phyloP scores from a whole-genome alignment of 2,797 vertebrate species.

The Enteromius unitaeniatus region DNA sequence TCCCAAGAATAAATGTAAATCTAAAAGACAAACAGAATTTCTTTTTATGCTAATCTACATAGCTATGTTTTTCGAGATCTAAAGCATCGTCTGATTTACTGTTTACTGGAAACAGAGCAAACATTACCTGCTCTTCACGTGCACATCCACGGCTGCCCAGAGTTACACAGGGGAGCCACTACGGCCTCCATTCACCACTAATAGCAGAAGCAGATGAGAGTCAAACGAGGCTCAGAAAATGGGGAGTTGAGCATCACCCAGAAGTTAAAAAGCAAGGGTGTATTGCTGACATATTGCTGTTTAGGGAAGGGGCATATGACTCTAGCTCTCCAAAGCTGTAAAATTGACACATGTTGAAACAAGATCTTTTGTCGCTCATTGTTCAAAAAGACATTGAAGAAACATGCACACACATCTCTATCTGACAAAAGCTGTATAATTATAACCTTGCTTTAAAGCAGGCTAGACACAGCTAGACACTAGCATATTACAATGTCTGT shows the following conservation, averaged over 20 bases:
- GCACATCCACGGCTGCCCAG: background rate
- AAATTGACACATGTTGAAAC: slow-evolving; percentile 32
- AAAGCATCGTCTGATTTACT: slow-evolving; percentile 5
- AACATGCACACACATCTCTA: slow-evolving; percentile 27
- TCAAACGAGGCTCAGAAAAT: background rate
- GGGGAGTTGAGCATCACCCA: background rate
- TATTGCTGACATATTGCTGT: background rate
- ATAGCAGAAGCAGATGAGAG: slow-evolving; percentile 54
- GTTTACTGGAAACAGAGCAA: slow-evolving; percentile 42
- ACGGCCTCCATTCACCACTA: slow-evolving; percentile 18
- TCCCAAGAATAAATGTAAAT: background rate
- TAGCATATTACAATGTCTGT: slow-evolving; percentile 43
- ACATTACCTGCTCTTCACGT: slow-evolving; percentile 4
- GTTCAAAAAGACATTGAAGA: slow-evolving; percentile 34
- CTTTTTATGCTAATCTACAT: background rate
- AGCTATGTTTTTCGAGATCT: background rate
- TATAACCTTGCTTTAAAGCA: slow-evolving; percentile 45
- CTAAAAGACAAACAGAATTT: background rate
- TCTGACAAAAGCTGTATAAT: slow-evolving; percentile 48
- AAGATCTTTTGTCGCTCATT: slow-evolving; percentile 27
- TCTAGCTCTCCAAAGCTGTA: slow-evolving; percentile 5
- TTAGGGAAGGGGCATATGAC: background rate
- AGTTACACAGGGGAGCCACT: slow-evolving; percentile 30
- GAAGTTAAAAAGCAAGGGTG: background rate
- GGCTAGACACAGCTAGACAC: slow-evolving; percentile 42